Conservation (phyloP, 2,797 vertebrate genomes). For the Pempheris klunzingeri region DNA sequence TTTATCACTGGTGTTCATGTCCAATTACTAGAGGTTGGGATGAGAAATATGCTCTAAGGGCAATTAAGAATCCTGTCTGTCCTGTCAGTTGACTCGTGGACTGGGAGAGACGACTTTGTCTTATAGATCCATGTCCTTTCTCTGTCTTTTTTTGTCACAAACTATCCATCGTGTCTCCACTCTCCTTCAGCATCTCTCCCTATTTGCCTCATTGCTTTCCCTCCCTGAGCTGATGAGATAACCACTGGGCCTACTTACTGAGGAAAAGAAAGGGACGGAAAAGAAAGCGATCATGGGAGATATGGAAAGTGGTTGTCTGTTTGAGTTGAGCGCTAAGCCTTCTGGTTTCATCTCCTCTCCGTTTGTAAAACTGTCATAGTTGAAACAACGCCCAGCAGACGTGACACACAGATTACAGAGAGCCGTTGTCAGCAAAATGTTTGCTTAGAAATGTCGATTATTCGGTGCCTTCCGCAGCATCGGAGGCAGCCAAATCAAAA, state of each 20-base stretch:
- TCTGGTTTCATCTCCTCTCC: slow-evolving; percentile 63
- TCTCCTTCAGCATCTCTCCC: slow-evolving; percentile 14
- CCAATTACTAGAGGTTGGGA: slow-evolving; percentile 74
- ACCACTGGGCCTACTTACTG: slow-evolving; percentile 7
- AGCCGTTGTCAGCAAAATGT: slow-evolving; percentile 72
- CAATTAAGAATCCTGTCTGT: slow-evolving; percentile 73
- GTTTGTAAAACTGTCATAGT: slow-evolving; percentile 70
- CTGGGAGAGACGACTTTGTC: slow-evolving; percentile 63
- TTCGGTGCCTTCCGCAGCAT: slow-evolving; percentile 41
- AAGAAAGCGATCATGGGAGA: slow-evolving; percentile 37
- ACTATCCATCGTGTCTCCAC: slow-evolving; percentile 59
- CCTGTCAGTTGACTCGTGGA: slow-evolving; percentile 65
- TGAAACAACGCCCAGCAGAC: slow-evolving; percentile 66
- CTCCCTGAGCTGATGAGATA: slow-evolving; percentile 41
- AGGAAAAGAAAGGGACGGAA: background rate
- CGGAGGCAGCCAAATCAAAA: slow-evolving; percentile 66
- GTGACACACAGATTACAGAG: slow-evolving; percentile 65
- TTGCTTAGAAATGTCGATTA: slow-evolving; percentile 70
- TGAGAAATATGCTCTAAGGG: slow-evolving; percentile 73
- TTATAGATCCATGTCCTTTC: slow-evolving; percentile 64
- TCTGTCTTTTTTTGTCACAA: slow-evolving; percentile 67
- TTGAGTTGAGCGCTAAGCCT: slow-evolving; percentile 60
- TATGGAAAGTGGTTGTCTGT: slow-evolving; percentile 58
- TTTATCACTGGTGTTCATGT: slow-evolving; percentile 76
- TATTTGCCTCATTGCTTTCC: slow-evolving; percentile 44